Evolutionary conservation across 2,888 invertebrate species (phyloP).

Genomic region (Petrolisthes cinctipes): DNA sequence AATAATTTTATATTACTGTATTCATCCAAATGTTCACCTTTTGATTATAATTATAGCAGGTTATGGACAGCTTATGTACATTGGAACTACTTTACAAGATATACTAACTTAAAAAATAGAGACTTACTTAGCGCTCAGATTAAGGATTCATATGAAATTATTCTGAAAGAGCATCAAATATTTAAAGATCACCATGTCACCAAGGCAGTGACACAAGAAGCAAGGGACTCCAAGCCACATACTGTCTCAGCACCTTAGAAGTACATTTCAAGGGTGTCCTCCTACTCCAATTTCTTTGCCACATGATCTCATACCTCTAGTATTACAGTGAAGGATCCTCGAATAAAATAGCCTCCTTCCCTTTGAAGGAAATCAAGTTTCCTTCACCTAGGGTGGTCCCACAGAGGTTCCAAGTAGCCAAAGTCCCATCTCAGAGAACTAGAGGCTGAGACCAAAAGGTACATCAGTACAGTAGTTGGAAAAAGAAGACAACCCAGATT

Average conservation of each 20-base stretch:
- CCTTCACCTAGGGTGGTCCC: constrained; percentile 37
- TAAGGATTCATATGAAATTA: background rate
- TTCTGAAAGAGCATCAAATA: background rate
- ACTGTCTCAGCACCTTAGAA: background rate
- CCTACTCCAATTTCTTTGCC: background rate
- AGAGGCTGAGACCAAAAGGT: constrained; percentile 22
- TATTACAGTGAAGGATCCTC: background rate
- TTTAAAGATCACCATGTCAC: background rate
- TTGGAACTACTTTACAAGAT: background rate
- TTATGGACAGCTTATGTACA: constrained; percentile 12
- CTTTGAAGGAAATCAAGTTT: constrained; percentile 24
- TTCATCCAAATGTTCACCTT: constrained; percentile 14
- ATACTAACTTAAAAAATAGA: background rate
- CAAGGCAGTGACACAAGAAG: background rate
- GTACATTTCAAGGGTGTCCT: background rate
- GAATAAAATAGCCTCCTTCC: constrained; percentile 24
- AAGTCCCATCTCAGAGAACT: constrained; percentile 25
- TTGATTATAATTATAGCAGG: constrained; percentile 10
- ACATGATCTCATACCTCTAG: constrained; percentile 17
- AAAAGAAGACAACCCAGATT: constrained; percentile 27
- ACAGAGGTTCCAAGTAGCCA: constrained; percentile 35
- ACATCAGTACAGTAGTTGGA: background rate
- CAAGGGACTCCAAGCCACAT: constrained; percentile 1
- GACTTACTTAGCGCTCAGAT: background rate
- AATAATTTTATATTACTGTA: background rate